Evolutionary conservation across 2,888 invertebrate genomes (phyloP).

Genomic region (Metopia argyrocephala): DNA sequence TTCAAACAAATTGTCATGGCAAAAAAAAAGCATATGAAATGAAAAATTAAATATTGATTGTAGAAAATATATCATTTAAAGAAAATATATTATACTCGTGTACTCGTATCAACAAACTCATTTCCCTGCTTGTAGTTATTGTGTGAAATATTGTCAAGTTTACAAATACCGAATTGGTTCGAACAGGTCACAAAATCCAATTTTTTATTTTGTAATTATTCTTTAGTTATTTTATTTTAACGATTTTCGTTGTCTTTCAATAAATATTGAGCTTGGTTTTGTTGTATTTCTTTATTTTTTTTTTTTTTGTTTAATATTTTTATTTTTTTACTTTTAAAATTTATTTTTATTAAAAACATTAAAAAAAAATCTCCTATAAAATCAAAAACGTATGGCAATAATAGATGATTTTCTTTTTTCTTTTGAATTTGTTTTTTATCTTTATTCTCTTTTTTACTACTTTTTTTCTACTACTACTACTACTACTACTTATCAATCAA

Average conservation of each 20-base stretch:
- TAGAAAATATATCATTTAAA: slow-evolving; percentile 17
- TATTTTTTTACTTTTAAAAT: slow-evolving; percentile 4
- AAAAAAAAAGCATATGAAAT: slow-evolving; percentile 6
- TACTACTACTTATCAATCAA: slow-evolving; percentile 62
- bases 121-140: slow-evolving; percentile 59
- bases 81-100: too few species aligned
- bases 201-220: neutral
- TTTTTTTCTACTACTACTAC: slow-evolving; percentile 65
- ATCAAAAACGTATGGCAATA: slow-evolving; percentile 67
- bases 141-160: slow-evolving; percentile 54
- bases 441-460: slow-evolving; percentile 66
- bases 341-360: slow-evolving; percentile 22
- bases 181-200: slow-evolving; percentile 49
- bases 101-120: slow-evolving; percentile 51
- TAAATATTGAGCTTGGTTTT: slow-evolving; percentile 35
- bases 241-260: slow-evolving; percentile 1
- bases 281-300: slow-evolving; percentile 15
- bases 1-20: neutral
- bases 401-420: slow-evolving; percentile 67
- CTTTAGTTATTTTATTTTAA: neutral
- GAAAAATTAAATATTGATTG: slow-evolving; percentile 7
- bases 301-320: slow-evolving; percentile 22
- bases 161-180: slow-evolving; percentile 48
- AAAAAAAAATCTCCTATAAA: slow-evolving; percentile 51
- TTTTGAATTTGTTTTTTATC: slow-evolving; percentile 68